A percentile compares a stretch with the other conserved stretches of the same genome.
Conservation (phyloP, 2,888 invertebrate species). For the Spicauda simplicius region DNA sequence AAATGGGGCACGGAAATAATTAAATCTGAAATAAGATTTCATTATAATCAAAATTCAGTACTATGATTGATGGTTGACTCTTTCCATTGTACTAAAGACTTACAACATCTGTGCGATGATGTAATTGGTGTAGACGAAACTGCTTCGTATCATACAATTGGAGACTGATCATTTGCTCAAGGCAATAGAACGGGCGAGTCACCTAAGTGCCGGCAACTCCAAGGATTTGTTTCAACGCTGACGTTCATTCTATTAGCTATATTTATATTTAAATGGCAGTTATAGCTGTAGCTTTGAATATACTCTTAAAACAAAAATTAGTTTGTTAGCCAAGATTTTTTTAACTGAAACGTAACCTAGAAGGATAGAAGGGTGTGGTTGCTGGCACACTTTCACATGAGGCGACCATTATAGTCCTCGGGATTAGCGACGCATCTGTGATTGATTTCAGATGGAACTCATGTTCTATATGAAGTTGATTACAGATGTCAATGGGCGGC, state of each 20-base stretch:
- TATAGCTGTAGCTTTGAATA: not conserved
- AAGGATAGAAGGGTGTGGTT: too few relatives aligned
- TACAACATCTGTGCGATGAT: conserved; percentile 44
- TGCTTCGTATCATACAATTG: conserved; percentile 51
- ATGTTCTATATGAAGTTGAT: too few relatives aligned
- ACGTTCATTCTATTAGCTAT: conserved; percentile 2
- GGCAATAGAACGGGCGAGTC: conserved; percentile 64
- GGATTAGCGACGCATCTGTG: too few relatives aligned
- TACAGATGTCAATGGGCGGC: too few relatives aligned
- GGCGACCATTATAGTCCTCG: too few relatives aligned
- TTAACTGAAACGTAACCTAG: too few relatives aligned
- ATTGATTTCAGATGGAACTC: too few relatives aligned
- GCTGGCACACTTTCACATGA: too few relatives aligned
- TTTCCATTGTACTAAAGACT: conserved; percentile 27
- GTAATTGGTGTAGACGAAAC: conserved; percentile 43
- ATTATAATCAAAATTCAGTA: not conserved
- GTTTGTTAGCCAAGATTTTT: not conserved
- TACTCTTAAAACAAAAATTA: not conserved
- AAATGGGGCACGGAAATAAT: too few relatives aligned
- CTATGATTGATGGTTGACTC: conserved; percentile 1
- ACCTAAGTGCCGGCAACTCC: conserved; percentile 42
- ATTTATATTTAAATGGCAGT: not conserved
- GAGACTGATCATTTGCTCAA: conserved; percentile 67
- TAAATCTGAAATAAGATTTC: too few relatives aligned
- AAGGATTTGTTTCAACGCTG: conserved; percentile 47